Evolutionary conservation across 1,140 invertebrate genomes (phyloP).

Genomic region (Rhopalosiphum maidis): DNA sequence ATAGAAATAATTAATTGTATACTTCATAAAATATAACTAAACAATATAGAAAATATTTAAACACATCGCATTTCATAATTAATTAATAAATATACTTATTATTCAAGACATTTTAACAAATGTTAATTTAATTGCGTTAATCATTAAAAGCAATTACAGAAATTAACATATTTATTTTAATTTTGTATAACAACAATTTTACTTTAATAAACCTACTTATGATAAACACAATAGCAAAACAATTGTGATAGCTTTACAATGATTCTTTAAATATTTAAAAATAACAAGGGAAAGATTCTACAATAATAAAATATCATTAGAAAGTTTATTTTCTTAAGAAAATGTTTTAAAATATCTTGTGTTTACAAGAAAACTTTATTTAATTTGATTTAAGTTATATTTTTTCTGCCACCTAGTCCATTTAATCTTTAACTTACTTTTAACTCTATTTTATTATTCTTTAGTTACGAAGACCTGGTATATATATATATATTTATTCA

Average conservation of each 20-base stretch:
- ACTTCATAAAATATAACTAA: neutral
- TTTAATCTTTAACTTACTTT: constrained; percentile 10
- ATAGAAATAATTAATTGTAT: neutral
- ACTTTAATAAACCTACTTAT: neutral
- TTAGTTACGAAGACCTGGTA: neutral
- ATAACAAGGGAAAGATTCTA: neutral
- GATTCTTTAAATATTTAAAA: neutral
- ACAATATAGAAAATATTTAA: neutral
- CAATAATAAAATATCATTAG: neutral
- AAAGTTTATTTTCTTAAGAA: constrained; percentile 9
- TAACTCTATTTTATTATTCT: constrained; percentile 18
- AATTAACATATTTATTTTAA: neutral
- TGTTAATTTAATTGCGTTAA: neutral
- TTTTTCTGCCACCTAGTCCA: neutral
- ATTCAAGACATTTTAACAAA: neutral
- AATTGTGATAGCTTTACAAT: neutral
- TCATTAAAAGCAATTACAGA: neutral
- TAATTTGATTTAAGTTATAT: constrained; percentile 5
- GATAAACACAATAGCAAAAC: neutral
- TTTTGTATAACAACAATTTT: neutral
- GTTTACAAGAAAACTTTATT: constrained; percentile 17
- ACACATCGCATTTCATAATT: neutral
- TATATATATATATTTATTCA: neutral
- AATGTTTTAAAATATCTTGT: neutral
- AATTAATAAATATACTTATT: neutral